Evolutionary conservation across 2,888 invertebrate species (phyloP).

Genomic region (Physocephala rufipes): DNA sequence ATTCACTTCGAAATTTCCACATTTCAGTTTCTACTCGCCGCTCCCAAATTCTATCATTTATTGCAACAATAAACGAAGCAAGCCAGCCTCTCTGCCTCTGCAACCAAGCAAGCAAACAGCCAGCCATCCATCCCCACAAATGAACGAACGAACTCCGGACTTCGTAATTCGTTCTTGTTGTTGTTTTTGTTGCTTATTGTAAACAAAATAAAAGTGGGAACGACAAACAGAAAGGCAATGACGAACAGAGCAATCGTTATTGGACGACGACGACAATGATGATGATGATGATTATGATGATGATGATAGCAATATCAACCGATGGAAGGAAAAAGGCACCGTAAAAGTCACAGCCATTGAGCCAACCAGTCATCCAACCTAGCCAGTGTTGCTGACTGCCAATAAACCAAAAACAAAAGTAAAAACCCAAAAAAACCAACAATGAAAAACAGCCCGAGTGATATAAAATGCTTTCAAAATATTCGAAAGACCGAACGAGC

Average conservation of each 20-base stretch:
- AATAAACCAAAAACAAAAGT: slow-evolving; percentile 46
- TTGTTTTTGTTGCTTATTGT: slow-evolving; percentile 39
- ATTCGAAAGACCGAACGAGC: slow-evolving; percentile 39
- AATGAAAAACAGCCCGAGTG: slow-evolving; percentile 44
- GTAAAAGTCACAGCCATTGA: slow-evolving; percentile 42
- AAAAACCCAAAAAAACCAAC: slow-evolving; percentile 49
- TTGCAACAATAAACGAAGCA: not conserved
- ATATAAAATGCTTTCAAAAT: slow-evolving; percentile 36
- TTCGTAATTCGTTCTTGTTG: slow-evolving; percentile 33
- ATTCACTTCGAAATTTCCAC: slow-evolving; percentile 48
- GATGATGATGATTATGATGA: slow-evolving; percentile 19
- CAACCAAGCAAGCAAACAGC: slow-evolving; percentile 28
- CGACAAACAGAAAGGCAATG: slow-evolving; percentile 8
- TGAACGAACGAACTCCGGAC: slow-evolving; percentile 28
- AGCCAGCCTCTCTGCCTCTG: no score
- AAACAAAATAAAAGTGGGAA: slow-evolving; percentile 39
- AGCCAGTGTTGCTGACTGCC: slow-evolving; percentile 52
- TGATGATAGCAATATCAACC: no score
- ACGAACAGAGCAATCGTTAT: slow-evolving; percentile 28
- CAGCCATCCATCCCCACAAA: slow-evolving; percentile 29
- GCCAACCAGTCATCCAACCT: slow-evolving; percentile 35
- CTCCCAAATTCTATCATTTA: slow-evolving; percentile 12
- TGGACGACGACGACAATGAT: slow-evolving; percentile 41
- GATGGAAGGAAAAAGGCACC: not conserved
- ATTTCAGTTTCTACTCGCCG: slow-evolving; percentile 34